A percentile compares a stretch with the other conserved stretches of the same genome.
These are phyloP conservation scores for Tachystola acroxantha DNA, from an alignment of 2,888 invertebrate genomes.

Conservation along the genomic window DNA sequence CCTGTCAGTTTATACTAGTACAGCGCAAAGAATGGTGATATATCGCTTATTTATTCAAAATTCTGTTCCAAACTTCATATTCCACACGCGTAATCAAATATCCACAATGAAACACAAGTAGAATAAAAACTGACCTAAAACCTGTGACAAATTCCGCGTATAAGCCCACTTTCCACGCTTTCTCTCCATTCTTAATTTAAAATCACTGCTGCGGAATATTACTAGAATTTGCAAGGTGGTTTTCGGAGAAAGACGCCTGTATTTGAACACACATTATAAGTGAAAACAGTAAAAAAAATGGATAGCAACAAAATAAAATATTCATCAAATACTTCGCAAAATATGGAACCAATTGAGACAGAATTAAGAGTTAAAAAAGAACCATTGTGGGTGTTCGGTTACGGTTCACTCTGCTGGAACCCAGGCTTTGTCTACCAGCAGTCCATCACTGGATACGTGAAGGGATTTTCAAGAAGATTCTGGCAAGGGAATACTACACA, in stretches of 20 bases:
- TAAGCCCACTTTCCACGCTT: conserved; percentile 36
- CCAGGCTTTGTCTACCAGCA: conserved; percentile 92
- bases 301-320: conserved; percentile 6
- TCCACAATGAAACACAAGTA: conserved; percentile 58
- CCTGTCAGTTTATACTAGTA: conserved; percentile 35
- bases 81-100: conserved; percentile 38
- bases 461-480: conserved; percentile 90
- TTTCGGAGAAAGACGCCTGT: conserved; percentile 5
- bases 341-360: conserved; percentile 20
- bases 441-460: conserved; percentile 89
- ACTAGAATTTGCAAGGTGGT: conserved; percentile 3
- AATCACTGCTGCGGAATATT: conserved; percentile 19
- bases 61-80: conserved; percentile 39
- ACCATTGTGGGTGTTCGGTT: conserved; percentile 94
- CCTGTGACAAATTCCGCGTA: conserved; percentile 36
- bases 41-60: conserved; percentile 19
- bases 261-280: not conserved
- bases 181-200: conserved; percentile 25
- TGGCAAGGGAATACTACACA: conserved; percentile 95
- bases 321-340: not conserved
- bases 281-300: conserved; percentile 12
- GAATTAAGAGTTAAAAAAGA: conserved; percentile 50
- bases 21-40: conserved; percentile 38
- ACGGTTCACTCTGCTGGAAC: conserved; percentile 97
- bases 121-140: conserved; percentile 39